Base-by-base conservation (phyloP, 2,797 vertebrate species). In the Sphaeramia orbicularis region DNA sequence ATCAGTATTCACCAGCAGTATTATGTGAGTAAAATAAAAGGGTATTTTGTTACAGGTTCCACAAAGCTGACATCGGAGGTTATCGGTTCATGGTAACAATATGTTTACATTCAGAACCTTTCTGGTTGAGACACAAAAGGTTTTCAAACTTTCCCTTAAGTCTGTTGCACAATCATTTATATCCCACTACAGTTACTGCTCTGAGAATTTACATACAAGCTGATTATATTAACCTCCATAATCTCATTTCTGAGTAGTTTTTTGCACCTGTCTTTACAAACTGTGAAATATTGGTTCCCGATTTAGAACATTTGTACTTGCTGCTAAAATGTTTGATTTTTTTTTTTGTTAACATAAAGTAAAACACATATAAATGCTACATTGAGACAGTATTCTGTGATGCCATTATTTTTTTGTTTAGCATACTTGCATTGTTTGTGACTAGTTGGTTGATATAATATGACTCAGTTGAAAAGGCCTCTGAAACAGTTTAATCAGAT, bases 301-400 rank as follows among this genome's bases (percentile, higher is more conserved):
- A 44, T 24, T 24, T 84, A 82, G 53, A 72, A 64, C 37, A 63
- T 66, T 88, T 90, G 89, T 85, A 88, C 82, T 78, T 92, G 92
- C 94, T 94, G 94, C 93, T 94, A 93, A 82, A 80, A 80, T 87
- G 63, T 80, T 65, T 86, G n/a, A n/a, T 89, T 66, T 86, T 88
- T 58, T 71, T 78, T 76, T 84, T 48, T 45, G 50, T 71, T 79
- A 85, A 81, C 64, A 59, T 70, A 21, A 83, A 80, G 52, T 54
- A 24, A 84, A 83, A 76, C 62, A 70, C 55, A 38, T 78, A 78
- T 65, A 73, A 68, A 85, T 65, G 63, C 80, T 84, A 86, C 52
- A 65, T 67, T 72, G 24, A 72, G 73, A 56, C 66, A 68, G 76
- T 86, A 78, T 89, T 89, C 63, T 85, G 79, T 83, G 76, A 83